Evolutionary conservation across 1,140 invertebrate species (phyloP).

Genomic region (Drosophila pseudoananassae): DNA sequence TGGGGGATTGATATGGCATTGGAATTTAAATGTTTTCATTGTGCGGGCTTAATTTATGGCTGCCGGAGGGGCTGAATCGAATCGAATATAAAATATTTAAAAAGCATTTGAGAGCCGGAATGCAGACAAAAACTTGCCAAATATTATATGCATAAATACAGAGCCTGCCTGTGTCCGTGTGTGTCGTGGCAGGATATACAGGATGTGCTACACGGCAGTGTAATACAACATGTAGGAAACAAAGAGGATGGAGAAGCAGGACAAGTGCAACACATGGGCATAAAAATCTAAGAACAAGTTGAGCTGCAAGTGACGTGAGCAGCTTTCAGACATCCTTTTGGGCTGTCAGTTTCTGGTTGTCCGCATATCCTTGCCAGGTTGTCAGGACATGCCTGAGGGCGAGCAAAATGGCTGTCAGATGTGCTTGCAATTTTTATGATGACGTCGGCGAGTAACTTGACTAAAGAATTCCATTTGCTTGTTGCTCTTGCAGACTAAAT

Average conservation of each 20-base stretch:
- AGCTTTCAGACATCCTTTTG: conserved; percentile 21
- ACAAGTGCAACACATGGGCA: conserved; percentile 28
- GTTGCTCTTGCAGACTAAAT: conserved; percentile 47
- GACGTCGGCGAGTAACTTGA: conserved; percentile 12
- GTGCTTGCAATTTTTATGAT: conserved; percentile 29
- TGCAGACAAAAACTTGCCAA: background rate
- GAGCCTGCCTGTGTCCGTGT: background rate
- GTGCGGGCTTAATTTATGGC: conserved; percentile 21
- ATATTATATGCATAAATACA: conserved; percentile 18
- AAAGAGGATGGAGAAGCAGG: background rate
- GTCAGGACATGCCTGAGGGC: conserved; percentile 4
- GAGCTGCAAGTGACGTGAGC: conserved; percentile 50
- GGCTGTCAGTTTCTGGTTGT: conserved; percentile 16
- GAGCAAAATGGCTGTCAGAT: conserved; percentile 34
- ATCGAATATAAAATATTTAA: conserved; percentile 30
- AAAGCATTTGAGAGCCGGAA: background rate
- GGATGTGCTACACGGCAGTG: conserved; percentile 5
- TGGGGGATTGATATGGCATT: background rate
- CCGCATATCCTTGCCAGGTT: background rate
- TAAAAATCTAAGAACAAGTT: conserved; percentile 40
- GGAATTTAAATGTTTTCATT: conserved; percentile 26
- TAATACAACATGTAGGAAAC: conserved; percentile 2
- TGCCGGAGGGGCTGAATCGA: conserved; percentile 7
- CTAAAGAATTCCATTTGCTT: conserved; percentile 22
- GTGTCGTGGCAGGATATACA: conserved; percentile 1